These are phyloP conservation scores for Benthosema pterotum DNA, from an alignment of 2,797 vertebrate species.

Conservation along the genomic window DNA sequence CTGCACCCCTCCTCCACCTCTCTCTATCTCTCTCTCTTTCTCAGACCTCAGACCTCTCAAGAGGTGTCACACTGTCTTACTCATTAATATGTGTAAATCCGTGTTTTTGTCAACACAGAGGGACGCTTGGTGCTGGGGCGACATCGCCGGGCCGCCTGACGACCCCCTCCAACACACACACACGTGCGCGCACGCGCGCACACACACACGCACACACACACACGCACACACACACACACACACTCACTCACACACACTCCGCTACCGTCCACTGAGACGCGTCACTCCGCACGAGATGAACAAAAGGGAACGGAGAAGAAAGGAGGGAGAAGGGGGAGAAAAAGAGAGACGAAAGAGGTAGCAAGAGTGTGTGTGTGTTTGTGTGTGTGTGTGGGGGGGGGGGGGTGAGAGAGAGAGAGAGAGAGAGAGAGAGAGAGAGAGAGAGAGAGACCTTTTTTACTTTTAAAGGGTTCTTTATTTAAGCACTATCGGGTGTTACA, in stretches of 20 bases:
- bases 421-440: conserved; percentile 79
- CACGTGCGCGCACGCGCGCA: no score
- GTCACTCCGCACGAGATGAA: no score
- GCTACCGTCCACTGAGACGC: no score
- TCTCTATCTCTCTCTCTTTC: conserved; percentile 9
- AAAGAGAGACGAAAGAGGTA: conserved; percentile 23
- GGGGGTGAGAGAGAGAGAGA: background rate
- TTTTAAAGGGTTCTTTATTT: no score
- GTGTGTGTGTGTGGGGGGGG: no score
- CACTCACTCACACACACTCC: no score
- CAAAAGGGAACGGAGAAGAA: no score
- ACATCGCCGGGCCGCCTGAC: conserved; percentile 72
- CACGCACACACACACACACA: no score
- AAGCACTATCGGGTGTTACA: no score
- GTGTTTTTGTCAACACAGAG: conserved; percentile 70
- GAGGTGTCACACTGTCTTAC: conserved; percentile 87
- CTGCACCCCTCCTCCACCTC: conserved; percentile 20
- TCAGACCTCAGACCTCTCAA: conserved; percentile 72
- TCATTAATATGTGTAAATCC: conserved; percentile 94
- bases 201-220: no score
- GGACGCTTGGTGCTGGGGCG: conserved; percentile 29
- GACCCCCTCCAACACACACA: no score
- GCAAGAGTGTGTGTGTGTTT: conserved; percentile 74
- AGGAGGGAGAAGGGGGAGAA: conserved; percentile 1
- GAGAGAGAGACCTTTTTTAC: background rate